Evolutionary conservation across 2,797 vertebrate species (phyloP), one percentile per base, ranked within the genome.

Genomic region (Helostoma temminkii): DNA sequence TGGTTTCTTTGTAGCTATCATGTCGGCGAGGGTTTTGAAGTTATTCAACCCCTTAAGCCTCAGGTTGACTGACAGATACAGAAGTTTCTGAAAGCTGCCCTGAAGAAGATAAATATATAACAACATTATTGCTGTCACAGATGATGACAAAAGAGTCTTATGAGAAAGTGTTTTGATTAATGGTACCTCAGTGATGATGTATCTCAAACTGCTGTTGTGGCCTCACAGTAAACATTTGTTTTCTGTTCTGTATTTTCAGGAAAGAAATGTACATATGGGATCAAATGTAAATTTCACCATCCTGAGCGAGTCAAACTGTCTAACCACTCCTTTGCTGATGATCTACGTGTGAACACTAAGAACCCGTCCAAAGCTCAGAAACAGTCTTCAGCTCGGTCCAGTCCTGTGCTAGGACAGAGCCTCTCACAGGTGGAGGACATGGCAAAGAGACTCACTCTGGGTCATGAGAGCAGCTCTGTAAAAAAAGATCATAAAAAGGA

Each of bases 241-340:
- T n/a, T 45, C 1, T 65, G 1, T 45, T 52, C 28, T 45, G 0
- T 36, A 63, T 9, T 7, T 71, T 25, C 70, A 99, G 97, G 97
- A 68, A 98, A 95, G 90, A 99, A 99, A 90, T 99, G 97, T 73
- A 98, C 97, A 4, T 99, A 94, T 57, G 97, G 97, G 61, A 94
- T 96, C 86, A 99, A 98, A 89, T 99, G 97, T 89, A 98, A 98
- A 84, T 99, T 96, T 89, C 94, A 94, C 83, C 97, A 99, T 77
- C 95, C 96, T 0, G 96, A 97, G 78, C 93, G 96, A 71, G 92
- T 89, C 85, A 96, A 96, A 85, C 96, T 97, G 84, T 94, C 96
- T 55, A 93, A 95, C 80, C 93, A 93, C 75, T 91, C 93, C 22
- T 90, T 98, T 54, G 96, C 96, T 5, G 96, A 97, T 56, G 96